Percentiles rank a stretch among this genome's conserved stretches.
Conservation (phyloP, 2,113 vertebrate species). For the Geococcyx californianus region DNA sequence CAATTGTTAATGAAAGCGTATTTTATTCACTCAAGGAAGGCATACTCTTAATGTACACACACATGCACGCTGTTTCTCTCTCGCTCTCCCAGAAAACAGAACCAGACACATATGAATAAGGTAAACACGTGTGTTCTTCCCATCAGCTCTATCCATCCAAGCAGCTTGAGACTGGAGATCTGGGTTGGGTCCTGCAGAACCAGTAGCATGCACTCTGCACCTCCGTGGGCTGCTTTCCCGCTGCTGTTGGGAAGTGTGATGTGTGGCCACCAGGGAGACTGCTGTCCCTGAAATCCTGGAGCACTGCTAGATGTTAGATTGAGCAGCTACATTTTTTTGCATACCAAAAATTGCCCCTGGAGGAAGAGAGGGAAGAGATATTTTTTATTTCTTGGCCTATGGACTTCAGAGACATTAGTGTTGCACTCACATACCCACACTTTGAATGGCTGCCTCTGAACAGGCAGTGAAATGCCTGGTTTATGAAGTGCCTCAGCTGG, state of each 20-base stretch:
- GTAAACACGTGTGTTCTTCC: background rate
- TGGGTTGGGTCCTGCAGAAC: rapidly evolving
- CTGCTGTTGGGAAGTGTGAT: background rate
- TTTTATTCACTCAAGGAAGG: background rate
- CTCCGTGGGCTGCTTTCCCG: background rate
- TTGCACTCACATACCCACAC: background rate
- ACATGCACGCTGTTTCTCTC: background rate
- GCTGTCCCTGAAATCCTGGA: background rate
- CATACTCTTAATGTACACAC: background rate
- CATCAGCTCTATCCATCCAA: background rate
- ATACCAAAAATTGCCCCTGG: background rate
- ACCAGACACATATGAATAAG: background rate
- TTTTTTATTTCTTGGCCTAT: background rate
- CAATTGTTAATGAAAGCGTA: background rate
- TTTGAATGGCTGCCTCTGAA: background rate
- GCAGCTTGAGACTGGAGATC: background rate
- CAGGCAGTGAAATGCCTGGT: background rate
- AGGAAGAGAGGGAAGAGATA: background rate
- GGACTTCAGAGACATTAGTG: background rate
- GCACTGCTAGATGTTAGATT: background rate
- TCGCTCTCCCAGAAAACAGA: background rate
- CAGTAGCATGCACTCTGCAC: background rate
- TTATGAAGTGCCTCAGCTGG: background rate
- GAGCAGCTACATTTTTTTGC: background rate
- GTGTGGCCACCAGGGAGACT: background rate